Evolutionary conservation across 2,888 invertebrate species (phyloP).

Genomic region (Meiosimyza decipiens): DNA sequence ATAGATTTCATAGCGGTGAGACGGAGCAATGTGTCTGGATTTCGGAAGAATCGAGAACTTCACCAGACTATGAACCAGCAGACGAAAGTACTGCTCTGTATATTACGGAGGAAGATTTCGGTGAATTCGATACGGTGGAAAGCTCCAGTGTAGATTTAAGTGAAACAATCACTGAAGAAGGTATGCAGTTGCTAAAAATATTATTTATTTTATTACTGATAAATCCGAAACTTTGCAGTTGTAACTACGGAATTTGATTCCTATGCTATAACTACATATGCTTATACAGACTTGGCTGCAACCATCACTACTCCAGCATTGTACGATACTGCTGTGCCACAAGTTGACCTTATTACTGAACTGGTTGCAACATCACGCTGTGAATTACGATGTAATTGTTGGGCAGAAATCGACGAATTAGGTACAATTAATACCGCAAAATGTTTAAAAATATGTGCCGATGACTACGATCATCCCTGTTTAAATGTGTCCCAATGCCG

Average conservation of each 20-base stretch:
- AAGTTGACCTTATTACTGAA: background rate
- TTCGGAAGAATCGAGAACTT: no score
- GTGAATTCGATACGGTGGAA: background rate
- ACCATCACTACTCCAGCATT: slow-evolving; percentile 18
- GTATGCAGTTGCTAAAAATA: background rate
- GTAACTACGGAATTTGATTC: background rate
- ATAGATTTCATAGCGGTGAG: background rate
- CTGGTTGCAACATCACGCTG: background rate
- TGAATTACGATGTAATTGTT: slow-evolving; percentile 41
- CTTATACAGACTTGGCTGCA: background rate
- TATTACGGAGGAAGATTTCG: no score
- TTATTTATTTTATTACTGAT: background rate
- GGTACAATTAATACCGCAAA: slow-evolving; percentile 31
- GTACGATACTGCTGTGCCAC: slow-evolving; percentile 26
- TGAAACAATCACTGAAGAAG: background rate
- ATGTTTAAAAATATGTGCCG: slow-evolving; percentile 48
- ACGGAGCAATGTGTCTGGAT: no score
- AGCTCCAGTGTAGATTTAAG: background rate
- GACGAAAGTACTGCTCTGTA: no score
- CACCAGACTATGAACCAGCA: no score
- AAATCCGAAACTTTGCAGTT: background rate
- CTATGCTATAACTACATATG: background rate
- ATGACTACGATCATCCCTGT: slow-evolving; percentile 51
- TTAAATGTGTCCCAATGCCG: slow-evolving; percentile 45
- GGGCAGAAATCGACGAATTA: slow-evolving; percentile 43